Base-by-base conservation (phyloP, 1,140 invertebrate species). In the Bombus confusus region DNA sequence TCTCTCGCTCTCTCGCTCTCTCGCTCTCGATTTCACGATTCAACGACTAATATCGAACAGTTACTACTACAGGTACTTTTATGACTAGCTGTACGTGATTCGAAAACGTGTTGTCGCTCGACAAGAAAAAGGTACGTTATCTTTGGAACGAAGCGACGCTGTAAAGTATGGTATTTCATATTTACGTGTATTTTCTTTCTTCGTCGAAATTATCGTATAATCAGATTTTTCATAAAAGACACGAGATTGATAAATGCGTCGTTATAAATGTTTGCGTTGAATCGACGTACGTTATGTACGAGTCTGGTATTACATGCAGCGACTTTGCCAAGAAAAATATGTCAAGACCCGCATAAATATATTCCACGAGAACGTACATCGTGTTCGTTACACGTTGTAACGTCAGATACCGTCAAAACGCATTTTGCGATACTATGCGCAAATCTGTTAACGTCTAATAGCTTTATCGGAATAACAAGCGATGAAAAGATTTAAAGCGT, bases 281-380 rank as follows among this genome's bases (percentile, higher is more conserved):
- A 72, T 71, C 68, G 59, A 13, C 12, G 59, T 3, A n/a, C 28
- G 59, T 28, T n/a, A 62, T 3, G 59, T n/a, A 37, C 1, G 12
- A 83, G 43, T 15, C 28, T 39, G 39, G 28, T 41, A 28, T 59
- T 64, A 37, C 6, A 13, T 41, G 9, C 8, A 25, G 15, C n/a
- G 13, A 39, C 39, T 31, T 52, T 15, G n/a, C 9, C 9, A 9
- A 59, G 68, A 66, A 80, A 83, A 85, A 80, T 85, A 73, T 85
- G 83, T 80, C 83, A 62, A 85, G 83, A 80, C n/a, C 59, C n/a
- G 78, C 78, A 74, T 85, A 66, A 72, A 80, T 72, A 59, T 57
- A 13, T n/a, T 5, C 3, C 15, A 22, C 8, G 12, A 8, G 47
- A 80, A 1, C 25, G 28, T 71, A 25, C 47, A 72, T 72, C 66